Evolutionary conservation across 2,888 invertebrate species (phyloP).

Genomic region (Calliphora vomitoria): DNA sequence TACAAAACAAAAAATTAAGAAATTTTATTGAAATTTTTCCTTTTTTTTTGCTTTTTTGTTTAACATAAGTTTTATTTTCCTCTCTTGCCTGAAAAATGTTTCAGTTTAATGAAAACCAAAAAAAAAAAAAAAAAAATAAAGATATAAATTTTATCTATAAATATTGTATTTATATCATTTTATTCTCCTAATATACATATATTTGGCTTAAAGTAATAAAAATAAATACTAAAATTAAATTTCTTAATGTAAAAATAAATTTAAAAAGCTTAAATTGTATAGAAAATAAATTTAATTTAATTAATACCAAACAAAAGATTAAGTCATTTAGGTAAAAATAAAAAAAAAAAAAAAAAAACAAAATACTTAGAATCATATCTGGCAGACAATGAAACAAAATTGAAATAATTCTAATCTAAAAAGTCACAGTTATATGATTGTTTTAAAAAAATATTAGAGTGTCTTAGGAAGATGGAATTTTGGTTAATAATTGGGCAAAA

Average conservation of each 20-base stretch:
- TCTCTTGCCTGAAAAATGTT: constrained; percentile 33
- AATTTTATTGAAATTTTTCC: constrained; percentile 41
- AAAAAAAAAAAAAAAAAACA: neutral
- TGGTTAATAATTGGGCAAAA: neutral
- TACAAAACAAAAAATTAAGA: constrained; percentile 26
- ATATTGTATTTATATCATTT: constrained; percentile 45
- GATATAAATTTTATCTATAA: constrained; percentile 31
- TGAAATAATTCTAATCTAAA: neutral
- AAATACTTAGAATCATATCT: constrained; percentile 22
- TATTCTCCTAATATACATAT: constrained; percentile 28
- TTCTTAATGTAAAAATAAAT: constrained; percentile 51
- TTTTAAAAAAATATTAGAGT: neutral
- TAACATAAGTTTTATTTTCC: constrained; percentile 41
- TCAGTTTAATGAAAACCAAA: constrained; percentile 22
- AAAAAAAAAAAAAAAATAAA: neutral
- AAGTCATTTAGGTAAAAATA: constrained; percentile 12
- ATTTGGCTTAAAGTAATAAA: constrained; percentile 52
- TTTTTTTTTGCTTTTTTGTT: constrained; percentile 24
- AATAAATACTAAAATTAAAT: constrained; percentile 14
- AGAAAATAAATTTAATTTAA: constrained; percentile 44
- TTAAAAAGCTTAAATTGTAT: constrained; percentile 59
- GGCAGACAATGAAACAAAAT: constrained; percentile 9
- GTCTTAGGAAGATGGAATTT: neutral
- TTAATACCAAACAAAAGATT: constrained; percentile 24
- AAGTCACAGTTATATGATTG: neutral